Conservation (phyloP, 2,113 vertebrate species). For the Chaetura pelagica region DNA sequence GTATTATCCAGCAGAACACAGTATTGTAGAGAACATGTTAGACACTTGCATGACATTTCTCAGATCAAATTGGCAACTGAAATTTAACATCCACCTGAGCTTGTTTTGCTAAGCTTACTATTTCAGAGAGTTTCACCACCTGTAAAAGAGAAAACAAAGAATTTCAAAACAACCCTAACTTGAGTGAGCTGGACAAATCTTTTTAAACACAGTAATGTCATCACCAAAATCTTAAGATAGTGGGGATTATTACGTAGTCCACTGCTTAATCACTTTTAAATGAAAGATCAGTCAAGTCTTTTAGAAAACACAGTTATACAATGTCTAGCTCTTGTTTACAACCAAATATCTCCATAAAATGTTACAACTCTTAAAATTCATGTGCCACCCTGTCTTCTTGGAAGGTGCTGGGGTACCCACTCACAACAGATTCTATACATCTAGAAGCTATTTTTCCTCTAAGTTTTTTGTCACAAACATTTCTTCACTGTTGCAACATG, state of each 20-base stretch:
- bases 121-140: constrained; percentile 98
- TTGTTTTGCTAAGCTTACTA: constrained; percentile 92
- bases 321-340: neutral
- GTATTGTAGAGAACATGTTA: constrained; percentile 68
- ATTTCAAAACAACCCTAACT: neutral
- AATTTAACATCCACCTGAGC: constrained; percentile 98
- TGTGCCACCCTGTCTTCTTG: neutral
- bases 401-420: neutral
- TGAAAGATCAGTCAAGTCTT: neutral
- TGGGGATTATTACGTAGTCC: neutral
- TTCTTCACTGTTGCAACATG: neutral
- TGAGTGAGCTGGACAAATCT: neutral
- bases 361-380: neutral
- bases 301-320: neutral
- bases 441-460: neutral
- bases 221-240: neutral
- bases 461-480: neutral
- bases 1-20: constrained; percentile 71
- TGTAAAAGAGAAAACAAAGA: constrained; percentile 67
- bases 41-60: constrained; percentile 17
- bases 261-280: neutral
- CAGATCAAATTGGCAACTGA: constrained; percentile 91
- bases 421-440: neutral
- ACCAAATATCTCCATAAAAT: neutral
- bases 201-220: neutral